Evolutionary conservation across 2,113 vertebrate species (phyloP), one percentile per base, ranked within the genome.

Genomic region (Marmota flaviventris): DNA sequence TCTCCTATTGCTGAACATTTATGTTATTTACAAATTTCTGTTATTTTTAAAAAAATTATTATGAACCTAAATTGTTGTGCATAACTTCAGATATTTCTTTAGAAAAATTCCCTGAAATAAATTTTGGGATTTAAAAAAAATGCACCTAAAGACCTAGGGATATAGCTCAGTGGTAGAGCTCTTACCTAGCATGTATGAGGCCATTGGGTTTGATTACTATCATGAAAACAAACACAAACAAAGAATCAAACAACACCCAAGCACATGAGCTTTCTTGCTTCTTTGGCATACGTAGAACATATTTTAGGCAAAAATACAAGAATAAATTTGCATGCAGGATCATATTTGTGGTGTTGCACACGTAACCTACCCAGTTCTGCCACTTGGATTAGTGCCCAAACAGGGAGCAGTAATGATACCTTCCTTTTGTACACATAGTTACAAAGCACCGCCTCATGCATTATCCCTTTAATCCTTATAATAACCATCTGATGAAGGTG

Each of bases 401-500:
- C 18, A 94, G 79, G 53, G 48, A 94, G 88, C 61, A 97, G 84
- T 95, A 94, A 97, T 95, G 76, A 97, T 75, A 94, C 76, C 72
- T 93, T 95, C 53, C 63, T 78, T 95, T 91, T 92, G 92, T 94
- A 69, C 45, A 85, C 91, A 58, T 81, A 96, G 93, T 91, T 97
- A 95, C 87, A 90, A 81, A 94, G 87, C 51, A 88, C 53, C 24
- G 24, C 78, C 17, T 1, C 53, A 61, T 51, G 87, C n/a, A 82
- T 95, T 96, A 95, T 92, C 94, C 78, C 92, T 97, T 97, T 97
- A 95, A 97, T 95, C 76, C 32, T 51, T 85, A 69, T 85, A 97
- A 97, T 78, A 96, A 97, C 65, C 39, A 51, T 69, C 87, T 85
- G 90, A 85, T 85, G 79, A 93, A 94, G 84, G 83, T 88, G 70